These are phyloP conservation scores for Crypturellus tataupa DNA, from an alignment of 2,797 vertebrate genomes.

Conservation along the genomic window DNA sequence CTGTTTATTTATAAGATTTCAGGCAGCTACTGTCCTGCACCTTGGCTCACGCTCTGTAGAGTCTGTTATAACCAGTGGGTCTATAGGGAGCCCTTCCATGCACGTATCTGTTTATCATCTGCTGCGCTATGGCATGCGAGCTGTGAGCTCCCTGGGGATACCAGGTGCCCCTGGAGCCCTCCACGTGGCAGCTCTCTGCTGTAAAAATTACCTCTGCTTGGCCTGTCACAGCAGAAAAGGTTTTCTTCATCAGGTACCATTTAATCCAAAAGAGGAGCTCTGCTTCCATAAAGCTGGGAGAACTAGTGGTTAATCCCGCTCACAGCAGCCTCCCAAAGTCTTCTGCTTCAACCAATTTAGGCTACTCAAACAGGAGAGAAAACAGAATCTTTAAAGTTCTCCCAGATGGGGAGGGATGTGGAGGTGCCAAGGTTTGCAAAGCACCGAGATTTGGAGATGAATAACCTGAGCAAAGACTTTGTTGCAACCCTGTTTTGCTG, in stretches of 20 bases:
- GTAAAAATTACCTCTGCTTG: accelerated
- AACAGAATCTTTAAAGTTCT: background rate
- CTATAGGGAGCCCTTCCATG: background rate
- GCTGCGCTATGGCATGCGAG: background rate
- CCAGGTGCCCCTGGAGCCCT: background rate
- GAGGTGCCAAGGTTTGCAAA: background rate
- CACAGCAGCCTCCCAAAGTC: background rate
- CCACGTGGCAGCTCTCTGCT: background rate
- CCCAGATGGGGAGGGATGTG: background rate
- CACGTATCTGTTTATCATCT: conserved; percentile 20
- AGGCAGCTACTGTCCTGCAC: conserved; percentile 46
- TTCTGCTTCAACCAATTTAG: background rate
- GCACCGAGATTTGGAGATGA: background rate
- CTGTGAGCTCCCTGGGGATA: background rate
- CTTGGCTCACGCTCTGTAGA: background rate
- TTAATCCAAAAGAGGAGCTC: background rate
- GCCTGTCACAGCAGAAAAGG: background rate
- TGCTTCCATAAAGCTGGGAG: background rate
- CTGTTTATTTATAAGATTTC: conserved; percentile 39
- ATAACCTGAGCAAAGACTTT: background rate
- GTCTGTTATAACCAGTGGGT: background rate
- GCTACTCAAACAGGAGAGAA: background rate
- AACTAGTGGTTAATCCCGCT: background rate
- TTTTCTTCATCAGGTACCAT: background rate
- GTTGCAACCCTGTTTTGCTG: accelerated